These are phyloP conservation scores for Cyprinodon diabolis DNA, from an alignment of 2,797 vertebrate genomes.

Conservation along the genomic window DNA sequence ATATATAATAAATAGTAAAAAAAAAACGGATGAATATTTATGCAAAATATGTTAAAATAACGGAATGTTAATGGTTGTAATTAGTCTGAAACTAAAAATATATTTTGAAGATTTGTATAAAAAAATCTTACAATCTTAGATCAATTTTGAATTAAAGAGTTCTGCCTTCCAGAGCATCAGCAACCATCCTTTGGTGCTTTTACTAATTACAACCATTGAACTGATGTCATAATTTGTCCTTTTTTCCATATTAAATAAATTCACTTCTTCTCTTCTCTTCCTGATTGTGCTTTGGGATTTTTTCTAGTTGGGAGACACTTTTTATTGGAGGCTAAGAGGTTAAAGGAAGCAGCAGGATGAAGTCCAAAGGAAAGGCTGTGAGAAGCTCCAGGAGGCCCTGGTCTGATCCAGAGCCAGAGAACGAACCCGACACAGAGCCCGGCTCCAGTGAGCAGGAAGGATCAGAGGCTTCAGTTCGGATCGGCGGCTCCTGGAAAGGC, in stretches of 20 bases:
- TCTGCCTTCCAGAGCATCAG: background rate
- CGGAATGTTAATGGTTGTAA: background rate
- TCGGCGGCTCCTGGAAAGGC: constrained; percentile 76
- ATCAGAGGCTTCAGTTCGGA: constrained; percentile 81
- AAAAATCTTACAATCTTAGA: too few species aligned
- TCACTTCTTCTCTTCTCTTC: background rate
- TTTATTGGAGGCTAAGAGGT: constrained; percentile 4
- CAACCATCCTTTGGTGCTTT: background rate
- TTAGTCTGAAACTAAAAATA: background rate
- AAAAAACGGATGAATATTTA: background rate
- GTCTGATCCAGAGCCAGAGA: constrained; percentile 77
- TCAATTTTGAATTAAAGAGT: too few species aligned
- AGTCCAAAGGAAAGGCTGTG: constrained; percentile 88
- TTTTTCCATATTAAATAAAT: background rate
- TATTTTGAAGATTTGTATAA: background rate
- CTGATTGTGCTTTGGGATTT: constrained; percentile 12
- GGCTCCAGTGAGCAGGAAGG: constrained; percentile 84
- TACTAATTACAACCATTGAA: background rate
- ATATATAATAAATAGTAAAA: too few species aligned
- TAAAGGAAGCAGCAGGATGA: constrained; percentile 81
- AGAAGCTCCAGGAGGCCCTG: constrained; percentile 78
- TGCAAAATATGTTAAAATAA: background rate
- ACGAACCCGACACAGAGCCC: constrained; percentile 73
- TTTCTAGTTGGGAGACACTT: constrained; percentile 26
- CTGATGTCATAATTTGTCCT: background rate